Evolutionary conservation across 2,797 vertebrate species (phyloP).

Genomic region (Morelia viridis): DNA sequence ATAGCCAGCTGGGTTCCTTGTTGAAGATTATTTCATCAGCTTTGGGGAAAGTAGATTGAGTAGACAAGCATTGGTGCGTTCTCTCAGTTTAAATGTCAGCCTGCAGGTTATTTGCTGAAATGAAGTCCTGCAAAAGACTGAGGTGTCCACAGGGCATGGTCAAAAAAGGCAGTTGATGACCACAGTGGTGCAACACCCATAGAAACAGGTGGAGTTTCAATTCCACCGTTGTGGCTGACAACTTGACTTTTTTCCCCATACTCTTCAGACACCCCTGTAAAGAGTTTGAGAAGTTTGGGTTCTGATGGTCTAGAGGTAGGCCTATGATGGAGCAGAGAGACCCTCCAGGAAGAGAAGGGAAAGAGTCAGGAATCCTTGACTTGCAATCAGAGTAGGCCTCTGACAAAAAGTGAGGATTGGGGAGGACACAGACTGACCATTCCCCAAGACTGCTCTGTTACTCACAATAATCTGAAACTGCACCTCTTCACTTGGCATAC

Average conservation of each 20-base stretch:
- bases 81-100: not conserved
- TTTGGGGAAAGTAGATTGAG: no score
- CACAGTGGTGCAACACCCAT: not conserved
- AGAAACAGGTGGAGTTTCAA: not conserved
- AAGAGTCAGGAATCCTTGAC: no score
- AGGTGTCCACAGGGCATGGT: not conserved
- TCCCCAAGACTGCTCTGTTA: not conserved
- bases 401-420: not conserved
- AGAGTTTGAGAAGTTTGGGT: no score
- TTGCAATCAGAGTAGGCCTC: not conserved
- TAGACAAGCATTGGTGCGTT: not conserved
- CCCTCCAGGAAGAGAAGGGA: no score
- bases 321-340: no score
- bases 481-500: constrained; percentile 71
- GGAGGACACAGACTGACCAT: not conserved
- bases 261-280: no score
- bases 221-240: not conserved
- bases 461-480: constrained; percentile 80
- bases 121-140: not conserved
- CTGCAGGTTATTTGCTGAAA: not conserved
- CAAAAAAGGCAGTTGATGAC: not conserved
- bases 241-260: no score
- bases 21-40: not conserved
- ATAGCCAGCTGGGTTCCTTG: not conserved
- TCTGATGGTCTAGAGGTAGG: no score